Evolutionary conservation across 2,888 invertebrate species (phyloP).

Genomic region (Diplolepis rosae): DNA sequence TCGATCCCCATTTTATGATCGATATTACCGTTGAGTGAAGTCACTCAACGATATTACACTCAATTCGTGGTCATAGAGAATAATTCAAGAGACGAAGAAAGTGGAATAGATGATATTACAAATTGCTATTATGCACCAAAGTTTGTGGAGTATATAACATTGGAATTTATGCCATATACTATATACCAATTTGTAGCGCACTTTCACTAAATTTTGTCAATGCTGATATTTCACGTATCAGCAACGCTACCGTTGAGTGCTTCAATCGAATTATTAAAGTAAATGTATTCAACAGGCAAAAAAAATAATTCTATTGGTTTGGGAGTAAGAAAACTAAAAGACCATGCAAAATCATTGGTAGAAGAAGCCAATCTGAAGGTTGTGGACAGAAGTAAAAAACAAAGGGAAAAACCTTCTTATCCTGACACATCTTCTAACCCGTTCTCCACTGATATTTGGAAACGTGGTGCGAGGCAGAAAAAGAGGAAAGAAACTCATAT

Average conservation of each 20-base stretch:
- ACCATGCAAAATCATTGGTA: not conserved
- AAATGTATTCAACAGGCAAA: not conserved
- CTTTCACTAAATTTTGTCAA: conserved; percentile 40
- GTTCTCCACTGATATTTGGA: not conserved
- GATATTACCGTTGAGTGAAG: too few relatives aligned
- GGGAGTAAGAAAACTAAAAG: not conserved
- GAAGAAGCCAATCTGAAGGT: not conserved
- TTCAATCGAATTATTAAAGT: conserved; percentile 24
- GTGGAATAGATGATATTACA: not conserved
- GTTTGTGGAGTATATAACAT: conserved; percentile 40
- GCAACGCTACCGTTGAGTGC: conserved; percentile 45
- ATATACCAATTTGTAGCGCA: conserved; percentile 38
- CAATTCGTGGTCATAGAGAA: not conserved
- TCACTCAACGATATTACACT: not conserved
- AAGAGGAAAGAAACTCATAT: not conserved
- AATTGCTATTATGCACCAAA: conserved; percentile 40
- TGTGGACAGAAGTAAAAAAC: not conserved
- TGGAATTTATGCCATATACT: conserved; percentile 44
- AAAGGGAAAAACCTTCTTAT: not conserved
- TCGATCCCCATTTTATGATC: conserved; percentile 39
- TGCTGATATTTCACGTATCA: conserved; percentile 40
- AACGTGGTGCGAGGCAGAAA: not conserved
- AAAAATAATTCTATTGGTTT: not conserved
- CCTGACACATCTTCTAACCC: not conserved
- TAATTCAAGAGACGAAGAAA: not conserved